Base-by-base conservation (phyloP, 2,113 vertebrate genomes). In the Poecile atricapillus region DNA sequence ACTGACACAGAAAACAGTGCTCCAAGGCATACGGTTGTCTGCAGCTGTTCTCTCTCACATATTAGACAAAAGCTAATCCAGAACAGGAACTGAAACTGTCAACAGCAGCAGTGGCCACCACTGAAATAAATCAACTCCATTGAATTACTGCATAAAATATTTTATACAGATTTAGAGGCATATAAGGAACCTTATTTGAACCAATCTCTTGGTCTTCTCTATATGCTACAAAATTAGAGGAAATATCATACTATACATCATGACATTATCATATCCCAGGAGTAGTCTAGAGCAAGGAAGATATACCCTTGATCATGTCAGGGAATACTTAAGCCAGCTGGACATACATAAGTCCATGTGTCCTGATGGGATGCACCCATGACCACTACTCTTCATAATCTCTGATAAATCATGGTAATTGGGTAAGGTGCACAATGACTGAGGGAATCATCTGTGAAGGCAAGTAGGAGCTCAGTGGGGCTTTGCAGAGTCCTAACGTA, bases 271-370 rank as follows among this genome's bases (percentile, higher is more conserved):
- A 49, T 22, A 74, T 27, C 8, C 18, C 46, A 23, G 11, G 3
- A 4, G 7, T 92, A 73, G 27, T 39, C 50, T 11, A 44, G 3
- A 87, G 53, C 30, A 82, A 69, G 31, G 30, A 87, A 50, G 33
- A 69, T 14, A 30, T 5, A 82, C 2, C 13, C 33, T 74, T 60
- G 44, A 64, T 49, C 17, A 31, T 2, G 3, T 50, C 59, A 74
- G 27, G 18, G 5, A 77, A 87, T 15, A 31, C 5, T 33, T 52
- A 56, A 47, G 22, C 18, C 41, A 76, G 8, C 4, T 17, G 55
- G 23, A 71, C 35, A 47, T 10, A 55, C 0, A 0, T 13, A 60
- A 85, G 9, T 16, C 20, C 15, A 35, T 2, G 3, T 22, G 16
- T 37, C 24, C n/a, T 39, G 20, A 82, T 5, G 5, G 13, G 28